A percentile compares a stretch with the other conserved stretches of the same genome.
These are phyloP conservation scores for Cactoblastis cactorum DNA, from an alignment of 2,888 invertebrate species.

Conservation along the genomic window DNA sequence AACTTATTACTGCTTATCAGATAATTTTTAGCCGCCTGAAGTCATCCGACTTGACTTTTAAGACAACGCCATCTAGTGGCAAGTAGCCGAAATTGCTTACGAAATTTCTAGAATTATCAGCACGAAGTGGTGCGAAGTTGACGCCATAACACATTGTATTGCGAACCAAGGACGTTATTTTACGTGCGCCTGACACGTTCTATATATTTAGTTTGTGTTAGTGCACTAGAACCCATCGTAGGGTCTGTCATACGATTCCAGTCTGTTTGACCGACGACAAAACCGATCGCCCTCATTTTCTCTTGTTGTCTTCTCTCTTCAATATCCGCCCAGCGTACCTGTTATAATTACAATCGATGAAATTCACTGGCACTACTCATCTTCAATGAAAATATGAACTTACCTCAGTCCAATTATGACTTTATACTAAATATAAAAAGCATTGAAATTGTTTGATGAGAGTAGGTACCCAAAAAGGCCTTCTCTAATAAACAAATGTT, in stretches of 20 bases:
- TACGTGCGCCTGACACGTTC: slow-evolving; percentile 74
- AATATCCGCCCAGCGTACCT: slow-evolving; percentile 99
- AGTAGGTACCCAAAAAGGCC: not conserved
- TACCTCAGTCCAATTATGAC: slow-evolving; percentile 25
- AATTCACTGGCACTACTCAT: slow-evolving; percentile 32
- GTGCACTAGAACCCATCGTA: slow-evolving; percentile 90
- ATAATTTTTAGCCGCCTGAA: too few species aligned
- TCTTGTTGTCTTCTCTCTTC: slow-evolving; percentile 95
- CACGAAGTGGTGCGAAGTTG: not conserved
- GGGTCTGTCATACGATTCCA: slow-evolving; percentile 98
- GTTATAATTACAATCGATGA: slow-evolving; percentile 69
- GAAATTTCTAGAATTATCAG: too few species aligned
- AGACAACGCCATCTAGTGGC: too few species aligned
- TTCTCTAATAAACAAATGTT: not conserved
- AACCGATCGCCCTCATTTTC: slow-evolving; percentile 96
- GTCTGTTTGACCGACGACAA: slow-evolving; percentile 97
- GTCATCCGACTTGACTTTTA: too few species aligned
- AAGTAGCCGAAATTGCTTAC: too few species aligned
- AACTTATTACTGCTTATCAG: too few species aligned
- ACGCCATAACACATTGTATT: not conserved
- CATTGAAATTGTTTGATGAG: not conserved
- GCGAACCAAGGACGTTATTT: not conserved
- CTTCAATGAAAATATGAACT: slow-evolving; percentile 29
- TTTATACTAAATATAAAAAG: not conserved
- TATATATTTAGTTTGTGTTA: slow-evolving; percentile 96